Base-by-base conservation (phyloP, 1,140 invertebrate species). In the Aporrectodea caliginosa region DNA sequence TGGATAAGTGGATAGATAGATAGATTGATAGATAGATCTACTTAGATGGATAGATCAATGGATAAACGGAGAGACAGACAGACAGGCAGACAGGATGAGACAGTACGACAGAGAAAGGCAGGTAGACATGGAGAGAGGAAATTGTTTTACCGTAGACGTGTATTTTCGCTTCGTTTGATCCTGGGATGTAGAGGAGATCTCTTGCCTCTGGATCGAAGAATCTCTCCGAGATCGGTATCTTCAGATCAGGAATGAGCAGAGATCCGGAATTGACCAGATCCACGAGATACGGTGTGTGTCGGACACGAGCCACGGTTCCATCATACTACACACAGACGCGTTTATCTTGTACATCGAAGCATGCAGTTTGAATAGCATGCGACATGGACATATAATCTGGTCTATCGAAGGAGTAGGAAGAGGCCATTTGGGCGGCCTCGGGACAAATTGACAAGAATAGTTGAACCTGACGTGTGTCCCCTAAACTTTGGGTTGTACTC, bases 201-300 rank as follows among this genome's bases (percentile, higher is more conserved):
- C 69, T 16, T 30, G n/a, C 22, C 2, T 35, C 70, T 31, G 77
- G 77, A 22, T 22, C 34, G 2, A 72, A 30, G 70, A 73, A 78
- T 22, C 30, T 2, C 32, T 78, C 69, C 6, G 77, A 68, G 1
- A 78, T 78, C 30, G 77, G 77, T 2, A 78, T 78, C 16, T 78
- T 33, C 12, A 78, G 69, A 32, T 78, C 68, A 22, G 77, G 77
- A 29, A 73, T 73, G 2, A 78, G 2, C 77, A 34, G 31, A 33
- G 77, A 78, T 30, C 77, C 77, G 29, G 75, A 2, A 35, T 78
- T 78, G 16, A 76, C 69, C 77, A 78, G 33, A 33, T 78, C 77
- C 31, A 78, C 30, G 31, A 78, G 77, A 35, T 76, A 78, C 12
- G 77, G 68, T 76, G 69, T 73, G 27, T 72, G 70, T 2, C 32